phyloP scores from a whole-genome alignment of 2,888 invertebrate genomes.

The Catocala nupta region DNA sequence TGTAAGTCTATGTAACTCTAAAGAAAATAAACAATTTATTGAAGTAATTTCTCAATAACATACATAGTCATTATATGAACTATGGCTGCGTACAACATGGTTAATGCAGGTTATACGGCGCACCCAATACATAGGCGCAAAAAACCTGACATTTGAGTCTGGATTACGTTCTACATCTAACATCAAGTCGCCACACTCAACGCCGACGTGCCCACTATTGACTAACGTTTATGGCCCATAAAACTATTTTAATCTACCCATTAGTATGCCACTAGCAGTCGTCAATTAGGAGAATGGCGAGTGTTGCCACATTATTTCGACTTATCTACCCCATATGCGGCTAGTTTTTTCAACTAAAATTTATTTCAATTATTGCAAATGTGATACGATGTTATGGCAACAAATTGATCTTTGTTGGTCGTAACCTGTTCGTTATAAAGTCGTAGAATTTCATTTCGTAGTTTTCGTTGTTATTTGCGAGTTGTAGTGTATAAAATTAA shows the following conservation, averaged over 20 bases:
- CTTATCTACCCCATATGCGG: conserved; percentile 50
- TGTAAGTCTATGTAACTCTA: too few species aligned
- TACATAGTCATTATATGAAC: not conserved
- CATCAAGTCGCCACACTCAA: conserved; percentile 20
- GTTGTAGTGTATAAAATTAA: too few species aligned
- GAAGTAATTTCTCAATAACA: too few species aligned
- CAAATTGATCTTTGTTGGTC: conserved; percentile 16
- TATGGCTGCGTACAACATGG: not conserved
- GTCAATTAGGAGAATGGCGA: conserved; percentile 72
- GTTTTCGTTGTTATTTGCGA: not conserved
- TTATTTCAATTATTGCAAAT: conserved; percentile 31
- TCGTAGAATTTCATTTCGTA: not conserved
- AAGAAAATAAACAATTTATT: too few species aligned
- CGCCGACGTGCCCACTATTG: conserved; percentile 47
- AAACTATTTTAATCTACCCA: conserved; percentile 81
- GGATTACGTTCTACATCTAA: conserved; percentile 3
- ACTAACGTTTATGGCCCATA: conserved; percentile 75
- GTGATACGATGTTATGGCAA: conserved; percentile 11
- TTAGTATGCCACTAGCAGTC: conserved; percentile 78
- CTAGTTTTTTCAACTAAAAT: conserved; percentile 40
- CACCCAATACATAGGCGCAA: conserved; percentile 30
- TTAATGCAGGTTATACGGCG: not conserved
- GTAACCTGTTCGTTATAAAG: conserved; percentile 4
- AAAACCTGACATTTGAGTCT: conserved; percentile 43
- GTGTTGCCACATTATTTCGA: conserved; percentile 59